Conservation (phyloP, 2,888 invertebrate genomes). For the Stegana nigrithorax region DNA sequence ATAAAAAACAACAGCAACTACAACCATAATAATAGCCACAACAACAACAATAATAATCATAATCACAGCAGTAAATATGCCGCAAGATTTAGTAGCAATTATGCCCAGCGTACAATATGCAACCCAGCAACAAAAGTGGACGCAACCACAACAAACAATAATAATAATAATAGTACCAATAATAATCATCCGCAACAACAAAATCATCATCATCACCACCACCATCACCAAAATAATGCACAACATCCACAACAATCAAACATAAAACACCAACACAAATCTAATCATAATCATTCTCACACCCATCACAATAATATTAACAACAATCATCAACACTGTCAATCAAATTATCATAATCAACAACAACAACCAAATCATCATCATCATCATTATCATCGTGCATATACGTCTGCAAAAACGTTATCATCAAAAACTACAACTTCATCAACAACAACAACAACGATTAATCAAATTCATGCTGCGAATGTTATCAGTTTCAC, state of each 20-base stretch:
- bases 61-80: slow-evolving; percentile 35
- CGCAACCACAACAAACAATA: not conserved
- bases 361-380: slow-evolving; percentile 33
- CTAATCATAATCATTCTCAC: slow-evolving; percentile 25
- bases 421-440: slow-evolving; percentile 25
- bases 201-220: slow-evolving; percentile 20
- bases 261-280: slow-evolving; percentile 27
- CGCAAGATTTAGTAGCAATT: slow-evolving; percentile 9
- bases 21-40: slow-evolving; percentile 27
- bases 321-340: slow-evolving; percentile 34
- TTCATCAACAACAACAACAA: slow-evolving; percentile 38
- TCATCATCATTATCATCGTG: slow-evolving; percentile 28
- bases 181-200: slow-evolving; percentile 22
- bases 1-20: slow-evolving; percentile 43
- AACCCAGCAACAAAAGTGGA: not conserved
- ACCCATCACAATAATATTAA: slow-evolving; percentile 34
- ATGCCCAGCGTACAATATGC: slow-evolving; percentile 3
- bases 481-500: slow-evolving; percentile 75
- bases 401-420: slow-evolving; percentile 50
- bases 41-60: slow-evolving; percentile 37
- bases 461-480: slow-evolving; percentile 65
- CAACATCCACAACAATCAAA: slow-evolving; percentile 35
- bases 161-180: not conserved
- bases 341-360: slow-evolving; percentile 30
- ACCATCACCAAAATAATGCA: slow-evolving; percentile 35